These are phyloP conservation scores for Petaurus breviceps DNA, from an alignment of 2,113 vertebrate species.

Conservation along the genomic window DNA sequence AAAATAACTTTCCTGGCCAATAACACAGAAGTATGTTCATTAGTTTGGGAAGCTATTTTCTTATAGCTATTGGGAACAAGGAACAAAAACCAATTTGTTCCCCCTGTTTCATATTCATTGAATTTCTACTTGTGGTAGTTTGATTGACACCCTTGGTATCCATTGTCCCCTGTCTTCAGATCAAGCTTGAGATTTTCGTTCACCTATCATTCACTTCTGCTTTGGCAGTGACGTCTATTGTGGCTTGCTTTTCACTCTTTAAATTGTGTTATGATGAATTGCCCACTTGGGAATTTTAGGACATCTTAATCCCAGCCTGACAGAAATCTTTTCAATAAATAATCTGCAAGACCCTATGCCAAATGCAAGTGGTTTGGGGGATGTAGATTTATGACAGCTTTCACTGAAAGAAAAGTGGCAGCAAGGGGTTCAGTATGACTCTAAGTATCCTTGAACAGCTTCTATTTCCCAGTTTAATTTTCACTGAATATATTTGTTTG, in stretches of 20 bases:
- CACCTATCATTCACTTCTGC: slow-evolving; percentile 78
- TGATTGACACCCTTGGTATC: slow-evolving; percentile 80
- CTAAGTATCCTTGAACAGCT: slow-evolving; percentile 56
- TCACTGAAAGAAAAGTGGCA: slow-evolving; percentile 67
- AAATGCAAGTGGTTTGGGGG: slow-evolving; percentile 79
- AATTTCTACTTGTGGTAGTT: slow-evolving; percentile 58
- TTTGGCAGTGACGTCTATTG: slow-evolving; percentile 80
- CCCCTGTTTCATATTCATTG: slow-evolving; percentile 83
- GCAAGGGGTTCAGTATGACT: slow-evolving; percentile 5
- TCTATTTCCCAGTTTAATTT: slow-evolving; percentile 74
- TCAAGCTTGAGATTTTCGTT: slow-evolving; percentile 76
- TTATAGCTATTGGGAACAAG: slow-evolving; percentile 71
- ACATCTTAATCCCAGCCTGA: slow-evolving; percentile 86
- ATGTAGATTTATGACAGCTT: slow-evolving; percentile 83
- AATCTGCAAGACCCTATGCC: slow-evolving; percentile 77
- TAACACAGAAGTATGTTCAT: slow-evolving; percentile 66
- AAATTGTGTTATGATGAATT: slow-evolving; percentile 85
- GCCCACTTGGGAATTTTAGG: slow-evolving; percentile 80
- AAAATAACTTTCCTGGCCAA: slow-evolving; percentile 41
- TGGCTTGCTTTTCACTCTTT: slow-evolving; percentile 77
- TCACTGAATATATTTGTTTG: slow-evolving; percentile 43
- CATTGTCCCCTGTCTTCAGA: slow-evolving; percentile 73
- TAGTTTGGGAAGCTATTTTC: slow-evolving; percentile 70
- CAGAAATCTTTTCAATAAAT: slow-evolving; percentile 82
- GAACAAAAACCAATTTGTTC: slow-evolving; percentile 79